These are phyloP conservation scores for Pheosia gnoma DNA, from an alignment of 2,888 invertebrate genomes.

Conservation along the genomic window DNA sequence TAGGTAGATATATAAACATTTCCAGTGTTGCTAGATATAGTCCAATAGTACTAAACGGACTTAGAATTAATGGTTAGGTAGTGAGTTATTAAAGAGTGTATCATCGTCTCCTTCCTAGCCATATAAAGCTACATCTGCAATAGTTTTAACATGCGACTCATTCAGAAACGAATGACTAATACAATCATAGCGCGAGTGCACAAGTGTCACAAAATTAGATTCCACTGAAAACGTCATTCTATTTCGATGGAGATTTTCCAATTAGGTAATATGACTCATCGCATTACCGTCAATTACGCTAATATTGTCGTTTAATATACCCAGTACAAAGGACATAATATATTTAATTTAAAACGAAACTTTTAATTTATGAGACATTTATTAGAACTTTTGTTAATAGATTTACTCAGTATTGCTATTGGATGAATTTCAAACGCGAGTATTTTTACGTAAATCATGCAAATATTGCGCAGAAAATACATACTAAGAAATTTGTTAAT, in stretches of 20 bases:
- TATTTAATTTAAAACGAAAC: background rate
- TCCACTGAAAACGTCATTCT: background rate
- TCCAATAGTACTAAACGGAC: too few relatives aligned
- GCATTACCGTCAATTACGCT: background rate
- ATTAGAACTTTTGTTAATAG: background rate
- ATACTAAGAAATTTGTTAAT: background rate
- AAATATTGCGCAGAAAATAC: background rate
- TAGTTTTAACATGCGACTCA: background rate
- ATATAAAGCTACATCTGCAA: too few relatives aligned
- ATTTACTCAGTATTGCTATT: background rate
- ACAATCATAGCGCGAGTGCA: conserved; percentile 1
- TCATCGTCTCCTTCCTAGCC: too few relatives aligned
- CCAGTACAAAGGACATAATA: background rate
- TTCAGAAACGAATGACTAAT: background rate
- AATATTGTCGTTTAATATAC: background rate
- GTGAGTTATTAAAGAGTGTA: too few relatives aligned
- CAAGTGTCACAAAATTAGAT: background rate
- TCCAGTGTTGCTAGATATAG: too few relatives aligned
- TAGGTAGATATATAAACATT: too few relatives aligned
- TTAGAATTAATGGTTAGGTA: too few relatives aligned
- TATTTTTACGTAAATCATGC: background rate
- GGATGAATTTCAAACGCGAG: background rate
- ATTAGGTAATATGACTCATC: background rate
- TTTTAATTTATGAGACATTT: too few relatives aligned
- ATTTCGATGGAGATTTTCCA: conserved; percentile 6